These are phyloP conservation scores for Cyclophora punctaria DNA, from an alignment of 2,888 invertebrate genomes.

Conservation along the genomic window DNA sequence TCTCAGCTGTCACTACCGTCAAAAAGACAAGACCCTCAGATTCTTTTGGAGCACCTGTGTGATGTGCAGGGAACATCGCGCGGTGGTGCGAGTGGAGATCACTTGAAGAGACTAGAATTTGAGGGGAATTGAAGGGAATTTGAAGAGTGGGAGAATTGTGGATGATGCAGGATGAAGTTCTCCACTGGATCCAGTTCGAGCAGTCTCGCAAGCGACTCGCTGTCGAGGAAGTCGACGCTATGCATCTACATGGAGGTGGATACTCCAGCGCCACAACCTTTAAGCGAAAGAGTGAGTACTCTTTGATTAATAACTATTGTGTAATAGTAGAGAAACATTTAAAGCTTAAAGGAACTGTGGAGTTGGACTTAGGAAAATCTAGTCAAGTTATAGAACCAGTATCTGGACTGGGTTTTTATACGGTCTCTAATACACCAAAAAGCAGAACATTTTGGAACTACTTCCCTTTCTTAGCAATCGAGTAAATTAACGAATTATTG, in stretches of 20 bases:
- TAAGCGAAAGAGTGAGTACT: slow-evolving; percentile 71
- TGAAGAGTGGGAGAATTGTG: slow-evolving; percentile 13
- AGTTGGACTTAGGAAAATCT: no score
- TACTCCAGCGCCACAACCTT: slow-evolving; percentile 45
- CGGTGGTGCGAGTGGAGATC: slow-evolving; percentile 58
- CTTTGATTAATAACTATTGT: no score
- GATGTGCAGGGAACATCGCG: slow-evolving; percentile 65
- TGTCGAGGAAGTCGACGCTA: slow-evolving; percentile 78
- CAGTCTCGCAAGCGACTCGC: slow-evolving; percentile 78
- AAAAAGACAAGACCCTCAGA: slow-evolving; percentile 9
- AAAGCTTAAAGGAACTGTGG: no score
- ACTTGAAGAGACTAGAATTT: slow-evolving; percentile 40
- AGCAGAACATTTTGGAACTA: no score
- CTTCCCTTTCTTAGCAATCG: no score
- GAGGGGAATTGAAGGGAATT: no score
- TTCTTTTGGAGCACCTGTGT: slow-evolving; percentile 45
- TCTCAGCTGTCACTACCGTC: slow-evolving; percentile 7
- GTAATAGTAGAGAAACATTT: no score
- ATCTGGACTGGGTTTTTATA: no score
- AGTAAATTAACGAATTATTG: no score
- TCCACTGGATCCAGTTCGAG: slow-evolving; percentile 78
- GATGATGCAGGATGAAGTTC: slow-evolving; percentile 73
- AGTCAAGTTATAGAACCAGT: no score
- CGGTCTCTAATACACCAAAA: no score
- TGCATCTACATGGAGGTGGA: slow-evolving; percentile 79